Percentiles rank a stretch among this genome's conserved stretches.
Evolutionary conservation across 2,888 invertebrate species (phyloP).

Genomic region (Xestoiulus laeticollis): DNA sequence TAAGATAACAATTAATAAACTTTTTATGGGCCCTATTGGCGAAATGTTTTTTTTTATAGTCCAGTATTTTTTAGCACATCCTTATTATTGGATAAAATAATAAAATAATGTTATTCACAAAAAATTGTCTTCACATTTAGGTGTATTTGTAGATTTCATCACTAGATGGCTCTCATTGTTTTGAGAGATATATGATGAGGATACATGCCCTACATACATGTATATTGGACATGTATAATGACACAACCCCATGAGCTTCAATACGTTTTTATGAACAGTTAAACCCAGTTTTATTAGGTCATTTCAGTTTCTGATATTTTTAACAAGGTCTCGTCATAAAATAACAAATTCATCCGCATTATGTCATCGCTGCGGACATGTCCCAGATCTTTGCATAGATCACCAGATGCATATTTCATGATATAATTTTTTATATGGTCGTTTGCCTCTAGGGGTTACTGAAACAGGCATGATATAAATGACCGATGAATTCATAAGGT

Average conservation of each 20-base stretch:
- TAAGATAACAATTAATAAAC: too few species aligned
- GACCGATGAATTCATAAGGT: background rate
- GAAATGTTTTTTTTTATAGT: too few species aligned
- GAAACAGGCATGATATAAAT: background rate
- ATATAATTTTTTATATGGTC: background rate
- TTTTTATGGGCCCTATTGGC: too few species aligned
- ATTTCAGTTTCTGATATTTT: background rate
- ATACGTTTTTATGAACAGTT: background rate
- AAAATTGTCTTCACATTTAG: too few species aligned
- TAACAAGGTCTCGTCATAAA: background rate
- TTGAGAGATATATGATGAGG: background rate
- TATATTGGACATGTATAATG: too few species aligned
- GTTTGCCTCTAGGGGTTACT: background rate
- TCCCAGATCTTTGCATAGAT: background rate
- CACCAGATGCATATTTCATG: background rate
- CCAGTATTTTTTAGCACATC: too few species aligned
- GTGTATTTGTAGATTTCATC: background rate
- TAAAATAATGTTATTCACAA: too few species aligned
- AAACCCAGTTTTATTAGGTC: background rate
- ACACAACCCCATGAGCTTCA: background rate
- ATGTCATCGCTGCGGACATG: background rate
- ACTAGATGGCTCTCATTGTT: background rate
- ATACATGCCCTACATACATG: background rate
- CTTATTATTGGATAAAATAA: too few species aligned
- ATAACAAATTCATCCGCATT: background rate